Percentiles rank a stretch among this genome's conserved stretches.
These are phyloP conservation scores for Acanthochromis polyacanthus DNA, from an alignment of 2,113 vertebrate genomes.

Conservation along the genomic window DNA sequence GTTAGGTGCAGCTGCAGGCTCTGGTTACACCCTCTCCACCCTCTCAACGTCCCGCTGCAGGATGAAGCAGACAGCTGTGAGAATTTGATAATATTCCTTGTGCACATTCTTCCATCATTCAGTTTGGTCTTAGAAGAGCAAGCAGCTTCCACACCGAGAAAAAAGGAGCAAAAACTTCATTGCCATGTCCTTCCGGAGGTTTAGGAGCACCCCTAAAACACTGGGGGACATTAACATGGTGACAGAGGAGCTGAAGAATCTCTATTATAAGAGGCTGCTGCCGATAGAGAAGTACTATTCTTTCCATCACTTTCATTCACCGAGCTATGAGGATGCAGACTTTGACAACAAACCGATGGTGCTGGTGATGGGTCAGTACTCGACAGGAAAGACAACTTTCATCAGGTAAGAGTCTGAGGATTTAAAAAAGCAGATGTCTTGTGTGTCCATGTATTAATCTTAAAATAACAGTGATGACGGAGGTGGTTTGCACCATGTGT, in stretches of 20 bases:
- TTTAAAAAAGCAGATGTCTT: neutral
- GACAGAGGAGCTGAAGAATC: slow-evolving; percentile 87
- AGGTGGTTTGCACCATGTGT: neutral
- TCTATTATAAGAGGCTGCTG: slow-evolving; percentile 88
- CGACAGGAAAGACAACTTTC: slow-evolving; percentile 93
- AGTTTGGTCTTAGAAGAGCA: slow-evolving; percentile 42
- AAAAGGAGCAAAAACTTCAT: neutral
- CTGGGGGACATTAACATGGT: slow-evolving; percentile 87
- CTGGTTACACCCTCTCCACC: slow-evolving; percentile 83
- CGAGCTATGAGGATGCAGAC: slow-evolving; percentile 90
- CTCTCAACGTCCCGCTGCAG: slow-evolving; percentile 71
- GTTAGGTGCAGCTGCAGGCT: slow-evolving; percentile 80
- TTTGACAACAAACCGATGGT: slow-evolving; percentile 95
- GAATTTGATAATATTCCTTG: slow-evolving; percentile 66
- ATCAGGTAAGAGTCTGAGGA: slow-evolving; percentile 78
- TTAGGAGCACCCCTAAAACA: slow-evolving; percentile 76
- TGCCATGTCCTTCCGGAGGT: slow-evolving; percentile 70
- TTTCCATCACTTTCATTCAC: slow-evolving; percentile 91
- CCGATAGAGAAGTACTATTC: slow-evolving; percentile 89
- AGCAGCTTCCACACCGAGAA: slow-evolving; percentile 29
- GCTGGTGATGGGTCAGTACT: slow-evolving; percentile 92
- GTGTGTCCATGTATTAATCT: neutral
- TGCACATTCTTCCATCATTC: slow-evolving; percentile 60
- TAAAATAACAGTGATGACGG: neutral
- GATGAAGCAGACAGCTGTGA: slow-evolving; percentile 76